Evolutionary conservation across 1,140 invertebrate species (phyloP).

Genomic region (Brachionus manjavacas): DNA sequence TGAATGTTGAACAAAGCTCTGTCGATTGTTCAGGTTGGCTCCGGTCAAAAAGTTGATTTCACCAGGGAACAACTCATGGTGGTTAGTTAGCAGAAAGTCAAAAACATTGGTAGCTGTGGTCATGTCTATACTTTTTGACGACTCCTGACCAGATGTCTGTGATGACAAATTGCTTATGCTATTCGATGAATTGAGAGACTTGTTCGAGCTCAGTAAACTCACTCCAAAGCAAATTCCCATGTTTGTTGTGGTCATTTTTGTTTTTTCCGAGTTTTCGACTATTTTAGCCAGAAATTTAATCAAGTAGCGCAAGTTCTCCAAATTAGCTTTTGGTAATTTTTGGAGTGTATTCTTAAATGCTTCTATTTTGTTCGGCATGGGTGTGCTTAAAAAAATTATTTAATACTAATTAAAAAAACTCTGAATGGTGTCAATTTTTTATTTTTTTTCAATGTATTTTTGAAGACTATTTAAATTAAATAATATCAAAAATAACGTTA

Average conservation of each 20-base stretch:
- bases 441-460: too few species aligned
- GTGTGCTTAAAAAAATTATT: conserved; percentile 31
- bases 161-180: conserved; percentile 10
- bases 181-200: background rate
- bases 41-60: conserved; percentile 24
- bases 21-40: background rate
- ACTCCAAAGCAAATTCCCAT: conserved; percentile 41
- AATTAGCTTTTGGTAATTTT: conserved; percentile 15
- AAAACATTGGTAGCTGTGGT: conserved; percentile 35
- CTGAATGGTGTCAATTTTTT: too few species aligned
- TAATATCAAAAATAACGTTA: too few species aligned
- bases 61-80: background rate
- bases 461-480: too few species aligned
- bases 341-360: background rate
- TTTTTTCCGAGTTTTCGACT: conserved; percentile 37
- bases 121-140: conserved; percentile 14
- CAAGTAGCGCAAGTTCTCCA: conserved; percentile 23
- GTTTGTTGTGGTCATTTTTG: conserved; percentile 34
- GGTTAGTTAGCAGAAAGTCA: conserved; percentile 40
- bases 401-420: too few species aligned
- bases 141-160: background rate
- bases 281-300: conserved; percentile 39
- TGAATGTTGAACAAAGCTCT: background rate
- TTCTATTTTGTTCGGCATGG: conserved; percentile 12
- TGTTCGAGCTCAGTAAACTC: background rate